Evolutionary conservation across 2,113 vertebrate genomes (phyloP).

Genomic region (Glaucidium brasilianum): DNA sequence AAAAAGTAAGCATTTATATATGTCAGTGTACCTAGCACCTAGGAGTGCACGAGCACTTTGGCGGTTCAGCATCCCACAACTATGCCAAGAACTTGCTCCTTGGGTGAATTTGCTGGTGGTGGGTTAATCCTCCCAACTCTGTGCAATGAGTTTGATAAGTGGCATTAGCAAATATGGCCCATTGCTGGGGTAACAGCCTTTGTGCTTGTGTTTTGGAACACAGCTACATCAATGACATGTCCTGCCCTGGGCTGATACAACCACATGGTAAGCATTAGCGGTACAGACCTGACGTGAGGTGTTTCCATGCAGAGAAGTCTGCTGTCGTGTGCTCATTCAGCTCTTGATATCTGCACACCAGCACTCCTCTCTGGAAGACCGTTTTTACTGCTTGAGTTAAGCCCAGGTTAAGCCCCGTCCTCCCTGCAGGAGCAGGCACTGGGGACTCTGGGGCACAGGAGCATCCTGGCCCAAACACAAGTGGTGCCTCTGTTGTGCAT

Average conservation of each 20-base stretch:
- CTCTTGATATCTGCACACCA: neutral
- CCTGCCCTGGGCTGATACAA: neutral
- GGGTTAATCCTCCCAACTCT: neutral
- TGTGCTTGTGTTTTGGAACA: neutral
- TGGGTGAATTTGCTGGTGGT: neutral
- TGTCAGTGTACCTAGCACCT: neutral
- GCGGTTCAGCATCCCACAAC: neutral
- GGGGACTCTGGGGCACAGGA: neutral
- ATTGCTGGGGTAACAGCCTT: neutral
- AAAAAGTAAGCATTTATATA: neutral
- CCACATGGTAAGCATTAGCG: rapidly evolving
- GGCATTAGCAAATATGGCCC: neutral
- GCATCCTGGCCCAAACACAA: neutral
- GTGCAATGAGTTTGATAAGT: rapidly evolving
- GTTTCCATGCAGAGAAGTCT: neutral
- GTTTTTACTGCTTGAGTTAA: neutral
- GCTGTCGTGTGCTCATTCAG: neutral
- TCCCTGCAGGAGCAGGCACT: neutral
- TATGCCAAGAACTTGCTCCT: neutral
- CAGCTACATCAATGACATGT: neutral
- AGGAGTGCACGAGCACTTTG: rapidly evolving
- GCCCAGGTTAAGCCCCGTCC: neutral
- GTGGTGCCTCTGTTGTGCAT: neutral
- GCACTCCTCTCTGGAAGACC: neutral
- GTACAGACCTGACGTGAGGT: neutral